Evolutionary conservation across 2,797 vertebrate species (phyloP), one percentile per base, ranked within the genome.

Genomic region (Cyclopterus lumpus): DNA sequence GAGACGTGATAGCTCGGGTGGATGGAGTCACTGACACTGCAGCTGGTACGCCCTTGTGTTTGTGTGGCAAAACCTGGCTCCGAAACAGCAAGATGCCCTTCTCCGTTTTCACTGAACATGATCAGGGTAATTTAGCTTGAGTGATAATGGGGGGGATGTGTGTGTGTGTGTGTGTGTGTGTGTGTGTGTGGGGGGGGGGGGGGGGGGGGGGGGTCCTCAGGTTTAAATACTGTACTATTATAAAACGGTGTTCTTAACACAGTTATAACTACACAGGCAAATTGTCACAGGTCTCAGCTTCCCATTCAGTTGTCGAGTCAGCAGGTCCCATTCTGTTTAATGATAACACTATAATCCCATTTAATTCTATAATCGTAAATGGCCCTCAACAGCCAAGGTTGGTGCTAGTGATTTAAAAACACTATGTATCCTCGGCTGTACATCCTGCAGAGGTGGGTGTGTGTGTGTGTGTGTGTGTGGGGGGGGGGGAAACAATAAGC

Each of bases 361-460:
- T 94, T 92, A 91, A 93, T 93, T 93, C 83, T 90, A 74, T 92
- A 92, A 92, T 92, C 85, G 83, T 87, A 92, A 93, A 91, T 73
- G 88, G 81, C 79, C 83, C 73, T 84, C 69, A 86, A 76, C 74
- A 88, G 84, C 67, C 66, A 71, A 46, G 69, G 81, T 85, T 74
- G 80, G 84, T 87, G 86, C 80, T 68, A 73, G 77, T 80, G 83
- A 87, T 90, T 89, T 92, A 69, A 89, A 84, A 67, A 76, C 64
- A 40, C 48, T 28, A 54, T 5, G 61, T 84, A 79, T 86, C 76
- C 51, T n/a, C 63, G 67, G 71, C 62, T 90, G 88, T 84, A 76
- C 79, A 82, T 79, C 14, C 53, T 81, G 87, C 64, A 64, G 72
- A 80, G 71, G 44, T 22, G 75, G 3, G 68, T n/a, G n/a, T n/a